Base-by-base conservation (phyloP, 2,888 invertebrate genomes). In the Temnothorax unifasciatus region DNA sequence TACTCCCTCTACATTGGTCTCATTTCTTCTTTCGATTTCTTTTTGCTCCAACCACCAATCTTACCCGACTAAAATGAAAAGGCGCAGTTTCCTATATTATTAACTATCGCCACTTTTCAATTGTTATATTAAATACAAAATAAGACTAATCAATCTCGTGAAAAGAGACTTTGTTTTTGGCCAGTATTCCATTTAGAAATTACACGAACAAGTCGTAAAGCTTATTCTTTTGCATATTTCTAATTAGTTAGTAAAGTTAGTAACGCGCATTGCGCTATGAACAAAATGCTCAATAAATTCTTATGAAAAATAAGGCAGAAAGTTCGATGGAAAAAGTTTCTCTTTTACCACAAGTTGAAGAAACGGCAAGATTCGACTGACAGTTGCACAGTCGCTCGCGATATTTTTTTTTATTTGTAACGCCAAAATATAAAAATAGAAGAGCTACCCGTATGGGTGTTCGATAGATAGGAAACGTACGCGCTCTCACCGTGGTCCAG, bases 381-480 rank as follows among this genome's bases (percentile, higher is more conserved):
- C 34, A 75, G 6, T 29, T 29, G 54, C 2, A 21, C 13, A 29
- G 38, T 44, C 25, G 18, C 18, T 18, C 18, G 50, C n/a, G 9
- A 69, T 71, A 38, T 54, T 29, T 75, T 57, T 57, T 29, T 52
- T 50, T 66, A 44, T 44, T 44, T 18, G 44, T 34, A 69, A 79
- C 9, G 41, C 15, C 34, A n/a, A 59, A 59, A 76, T 41, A 38
- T 21, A 41, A 38, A 71, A 69, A 18, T 21, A 29, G 18, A 9
- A 21, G 25, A 25, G 25, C 13, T 29, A 41, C 77, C 47, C 47
- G 54, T 71, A 34, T 38, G 71, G 25, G 21, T 18, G 29, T 59
- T 4, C 57, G 34, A 59, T 59, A 79, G 77, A 79, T 79, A 79
- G 34, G 38, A 34, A 69, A 69, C 44, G 34, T 68, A 47, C 29